Evolutionary conservation across 2,888 invertebrate species (phyloP).

Genomic region (Kryphioiulus occultus): DNA sequence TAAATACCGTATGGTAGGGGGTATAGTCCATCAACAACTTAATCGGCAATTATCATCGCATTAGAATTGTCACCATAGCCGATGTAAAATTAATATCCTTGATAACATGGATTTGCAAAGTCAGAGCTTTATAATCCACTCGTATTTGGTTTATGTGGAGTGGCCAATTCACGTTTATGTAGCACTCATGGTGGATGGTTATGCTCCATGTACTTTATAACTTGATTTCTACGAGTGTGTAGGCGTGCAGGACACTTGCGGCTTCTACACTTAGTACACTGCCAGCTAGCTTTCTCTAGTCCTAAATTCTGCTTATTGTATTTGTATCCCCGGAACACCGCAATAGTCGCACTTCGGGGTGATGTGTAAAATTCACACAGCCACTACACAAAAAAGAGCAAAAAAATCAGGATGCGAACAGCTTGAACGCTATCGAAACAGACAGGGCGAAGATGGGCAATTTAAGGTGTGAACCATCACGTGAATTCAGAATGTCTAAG

Average conservation of each 20-base stretch:
- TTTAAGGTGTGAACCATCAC: not conserved
- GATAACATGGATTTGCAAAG: too few relatives aligned
- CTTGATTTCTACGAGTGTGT: not conserved
- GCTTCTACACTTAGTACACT: not conserved
- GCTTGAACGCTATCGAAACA: not conserved
- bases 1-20: too few relatives aligned
- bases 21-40: too few relatives aligned
- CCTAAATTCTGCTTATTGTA: not conserved
- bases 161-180: too few relatives aligned
- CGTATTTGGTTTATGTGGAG: too few relatives aligned
- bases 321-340: not conserved
- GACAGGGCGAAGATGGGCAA: conserved; percentile 3
- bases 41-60: too few relatives aligned
- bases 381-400: not conserved
- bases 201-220: not conserved
- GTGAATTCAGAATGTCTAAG: too few relatives aligned
- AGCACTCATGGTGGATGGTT: not conserved
- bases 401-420: not conserved
- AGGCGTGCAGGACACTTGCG: not conserved
- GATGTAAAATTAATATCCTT: too few relatives aligned
- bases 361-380: not conserved
- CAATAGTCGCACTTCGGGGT: not conserved
- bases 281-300: not conserved
- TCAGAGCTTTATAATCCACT: too few relatives aligned
- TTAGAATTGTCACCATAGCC: too few relatives aligned